Evolutionary conservation across 2,888 invertebrate genomes (phyloP), one percentile per base, ranked within the genome.

Genomic region (Eupithecia insigniata): DNA sequence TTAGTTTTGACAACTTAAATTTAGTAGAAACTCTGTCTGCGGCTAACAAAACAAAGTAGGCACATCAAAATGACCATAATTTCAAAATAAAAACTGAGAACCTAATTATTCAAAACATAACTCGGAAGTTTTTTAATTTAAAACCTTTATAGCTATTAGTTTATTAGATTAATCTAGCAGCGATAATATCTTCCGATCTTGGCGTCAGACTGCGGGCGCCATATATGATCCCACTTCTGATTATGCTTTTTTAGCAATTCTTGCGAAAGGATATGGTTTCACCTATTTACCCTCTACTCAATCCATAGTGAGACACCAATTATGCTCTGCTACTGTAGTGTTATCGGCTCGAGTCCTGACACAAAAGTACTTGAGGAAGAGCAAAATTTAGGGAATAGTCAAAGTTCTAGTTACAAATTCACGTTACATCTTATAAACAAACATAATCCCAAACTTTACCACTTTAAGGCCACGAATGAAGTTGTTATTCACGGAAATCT

Each of bases 401-500:
- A 51, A 22, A 51, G 51, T 51, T 10, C 46, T 22, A 22, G 10
- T 51, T 55, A 26, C 26, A 5, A 12, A 51, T 51, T 26, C 55
- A 55, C 5, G 26, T 55, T 26, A 55, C 2, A 51, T 51, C 46
- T 22, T 22, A n/a, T 8, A 28, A 58, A 26, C 28, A 58, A 55
- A 6, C 28, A 60, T 30, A 60, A 60, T 18, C 12, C 2, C 60
- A 26, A 55, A 55, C 55, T 55, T 60, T 62, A 30, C 34, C 30
- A 62, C 34, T 61, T 61, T 30, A 18, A 30, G 34, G n/a, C 4
- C 32, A 16, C 14, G 14, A 36, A 6, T 22, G 34, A 64, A 22
- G 26, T 64, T 64, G 16, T 69, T 72, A 18, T 72, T 89, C 86
- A n/a, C 82, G 80, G 81, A 81, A 18, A 28, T 2, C 84, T 70